Evolutionary conservation across 1,140 invertebrate genomes (phyloP).

Genomic region (Philotrypesis tridentata): DNA sequence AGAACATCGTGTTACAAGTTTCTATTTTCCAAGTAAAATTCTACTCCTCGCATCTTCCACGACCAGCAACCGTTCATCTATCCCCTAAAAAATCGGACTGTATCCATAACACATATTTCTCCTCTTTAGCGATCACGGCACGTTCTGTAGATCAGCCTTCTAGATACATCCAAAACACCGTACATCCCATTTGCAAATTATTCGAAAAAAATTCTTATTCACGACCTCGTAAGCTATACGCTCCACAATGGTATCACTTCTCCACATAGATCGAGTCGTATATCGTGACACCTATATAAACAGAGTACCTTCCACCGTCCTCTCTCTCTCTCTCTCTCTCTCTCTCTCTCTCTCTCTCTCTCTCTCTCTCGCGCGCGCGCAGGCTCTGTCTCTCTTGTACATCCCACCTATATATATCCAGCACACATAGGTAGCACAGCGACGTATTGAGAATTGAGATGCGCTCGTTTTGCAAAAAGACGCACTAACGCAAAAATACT

Average conservation of each 20-base stretch:
- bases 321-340: not conserved
- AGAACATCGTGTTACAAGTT: too few species aligned
- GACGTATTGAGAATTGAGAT: not conserved
- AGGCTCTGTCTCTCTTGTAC: too few species aligned
- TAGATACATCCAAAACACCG: not conserved
- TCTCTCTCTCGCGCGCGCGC: too few species aligned
- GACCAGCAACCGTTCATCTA: not conserved
- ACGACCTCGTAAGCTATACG: not conserved
- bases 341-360: too few species aligned
- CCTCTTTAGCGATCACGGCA: not conserved
- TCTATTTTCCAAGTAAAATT: too few species aligned
- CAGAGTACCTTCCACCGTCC: not conserved
- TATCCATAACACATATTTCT: not conserved
- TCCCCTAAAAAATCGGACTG: not conserved
- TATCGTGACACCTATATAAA: not conserved
- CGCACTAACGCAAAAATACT: not conserved
- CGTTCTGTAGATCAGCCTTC: slow-evolving; percentile 10
- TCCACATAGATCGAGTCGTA: not conserved
- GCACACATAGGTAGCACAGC: too few species aligned
- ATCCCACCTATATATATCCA: not conserved
- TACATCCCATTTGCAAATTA: not conserved
- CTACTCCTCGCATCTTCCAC: not conserved
- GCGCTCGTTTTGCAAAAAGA: not conserved
- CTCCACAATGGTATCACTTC: not conserved
- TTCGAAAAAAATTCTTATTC: slow-evolving; percentile 30